Evolutionary conservation across 2,888 invertebrate species (phyloP).

Genomic region (Calephelis perditalis): DNA sequence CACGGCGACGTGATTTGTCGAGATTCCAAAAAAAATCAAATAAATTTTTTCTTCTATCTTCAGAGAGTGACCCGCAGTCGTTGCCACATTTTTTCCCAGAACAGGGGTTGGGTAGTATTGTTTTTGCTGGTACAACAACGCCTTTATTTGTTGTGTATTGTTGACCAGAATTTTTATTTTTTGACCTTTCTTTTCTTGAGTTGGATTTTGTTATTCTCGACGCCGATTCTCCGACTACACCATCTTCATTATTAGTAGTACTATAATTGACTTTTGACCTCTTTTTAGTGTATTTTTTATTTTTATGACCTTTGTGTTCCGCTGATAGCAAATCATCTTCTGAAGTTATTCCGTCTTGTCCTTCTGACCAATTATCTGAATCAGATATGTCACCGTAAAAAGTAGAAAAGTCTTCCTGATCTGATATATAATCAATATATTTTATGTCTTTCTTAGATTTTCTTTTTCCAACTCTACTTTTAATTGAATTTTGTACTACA

Average conservation of each 20-base stretch:
- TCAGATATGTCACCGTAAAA: constrained; percentile 20
- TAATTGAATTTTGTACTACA: constrained; percentile 6
- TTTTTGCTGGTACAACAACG: too few relatives aligned
- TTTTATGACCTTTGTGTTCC: background rate
- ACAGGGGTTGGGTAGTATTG: too few relatives aligned
- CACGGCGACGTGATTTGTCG: background rate
- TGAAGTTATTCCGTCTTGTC: constrained; percentile 16
- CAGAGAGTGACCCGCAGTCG: background rate
- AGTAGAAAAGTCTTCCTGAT: constrained; percentile 21
- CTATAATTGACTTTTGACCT: too few relatives aligned
- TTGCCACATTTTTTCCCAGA: too few relatives aligned
- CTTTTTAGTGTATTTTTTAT: too few relatives aligned
- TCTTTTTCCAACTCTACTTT: constrained; percentile 15
- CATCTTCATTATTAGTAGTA: too few relatives aligned
- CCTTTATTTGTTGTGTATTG: too few relatives aligned
- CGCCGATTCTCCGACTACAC: too few relatives aligned
- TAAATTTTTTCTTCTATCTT: background rate
- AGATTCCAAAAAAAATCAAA: background rate
- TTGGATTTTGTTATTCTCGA: too few relatives aligned
- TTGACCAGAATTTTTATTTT: too few relatives aligned
- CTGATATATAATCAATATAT: constrained; percentile 21
- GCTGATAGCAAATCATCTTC: constrained; percentile 17
- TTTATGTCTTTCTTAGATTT: constrained; percentile 14
- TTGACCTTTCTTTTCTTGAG: too few relatives aligned
- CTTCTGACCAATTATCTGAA: constrained; percentile 22